Conservation (phyloP, 2,797 vertebrate species). For the Coregonus suidteri region DNA sequence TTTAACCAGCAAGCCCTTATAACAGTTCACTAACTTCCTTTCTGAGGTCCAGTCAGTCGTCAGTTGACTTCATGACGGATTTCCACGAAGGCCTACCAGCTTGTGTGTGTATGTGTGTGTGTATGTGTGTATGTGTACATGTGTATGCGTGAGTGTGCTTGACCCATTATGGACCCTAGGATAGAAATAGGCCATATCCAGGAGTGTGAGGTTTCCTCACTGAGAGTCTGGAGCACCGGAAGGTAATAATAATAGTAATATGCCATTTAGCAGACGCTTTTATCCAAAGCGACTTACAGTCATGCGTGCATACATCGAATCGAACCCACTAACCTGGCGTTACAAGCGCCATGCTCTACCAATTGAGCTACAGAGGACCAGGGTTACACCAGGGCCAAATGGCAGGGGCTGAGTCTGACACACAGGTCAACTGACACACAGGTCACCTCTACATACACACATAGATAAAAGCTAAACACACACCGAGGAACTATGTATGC, state of each 20-base stretch:
- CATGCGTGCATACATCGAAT: too few relatives aligned
- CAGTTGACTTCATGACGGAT: neutral
- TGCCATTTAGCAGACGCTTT: too few relatives aligned
- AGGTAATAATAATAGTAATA: too few relatives aligned
- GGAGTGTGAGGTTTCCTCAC: neutral
- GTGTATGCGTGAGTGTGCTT: neutral
- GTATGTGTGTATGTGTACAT: neutral
- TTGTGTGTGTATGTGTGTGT: neutral
- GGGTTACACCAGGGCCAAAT: neutral
- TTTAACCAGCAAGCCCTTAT: neutral
- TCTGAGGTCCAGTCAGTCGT: neutral
- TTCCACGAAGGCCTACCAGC: neutral
- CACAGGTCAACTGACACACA: slow-evolving; percentile 1
- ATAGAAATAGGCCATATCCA: neutral
- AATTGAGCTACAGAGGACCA: too few relatives aligned
- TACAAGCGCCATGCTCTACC: too few relatives aligned
- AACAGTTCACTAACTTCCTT: neutral
- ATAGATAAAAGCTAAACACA: neutral
- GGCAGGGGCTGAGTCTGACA: neutral
- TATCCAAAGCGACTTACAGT: too few relatives aligned
- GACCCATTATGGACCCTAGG: neutral
- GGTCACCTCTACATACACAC: neutral
- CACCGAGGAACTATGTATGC: neutral
- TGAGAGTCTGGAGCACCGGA: neutral
- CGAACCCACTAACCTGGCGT: too few relatives aligned